These are phyloP conservation scores for Drosophila histrio DNA, from an alignment of 2,888 invertebrate species.

Conservation along the genomic window DNA sequence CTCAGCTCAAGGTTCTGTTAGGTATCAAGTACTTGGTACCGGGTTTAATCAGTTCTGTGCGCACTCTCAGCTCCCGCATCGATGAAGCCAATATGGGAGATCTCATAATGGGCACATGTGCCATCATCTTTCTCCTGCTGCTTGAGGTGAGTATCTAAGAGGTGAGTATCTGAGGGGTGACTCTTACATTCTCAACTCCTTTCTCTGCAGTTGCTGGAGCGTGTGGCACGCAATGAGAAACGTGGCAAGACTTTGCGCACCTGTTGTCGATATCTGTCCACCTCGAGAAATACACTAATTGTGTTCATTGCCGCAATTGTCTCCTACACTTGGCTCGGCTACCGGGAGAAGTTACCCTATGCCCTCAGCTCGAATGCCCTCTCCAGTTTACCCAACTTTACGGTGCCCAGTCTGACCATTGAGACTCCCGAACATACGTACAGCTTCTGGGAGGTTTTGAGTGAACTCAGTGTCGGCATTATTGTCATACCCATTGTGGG, in stretches of 20 bases:
- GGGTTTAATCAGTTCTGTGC: constrained; percentile 87
- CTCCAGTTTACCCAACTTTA: constrained; percentile 89
- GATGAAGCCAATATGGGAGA: constrained; percentile 87
- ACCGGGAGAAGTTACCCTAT: constrained; percentile 87
- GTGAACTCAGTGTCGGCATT: constrained; percentile 90
- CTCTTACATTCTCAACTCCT: neutral
- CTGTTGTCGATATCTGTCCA: constrained; percentile 88
- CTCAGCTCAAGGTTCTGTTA: constrained; percentile 91
- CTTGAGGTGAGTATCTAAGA: constrained; percentile 87
- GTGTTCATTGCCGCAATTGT: constrained; percentile 88
- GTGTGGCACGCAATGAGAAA: constrained; percentile 82
- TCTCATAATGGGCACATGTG: constrained; percentile 87
- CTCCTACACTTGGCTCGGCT: constrained; percentile 85
- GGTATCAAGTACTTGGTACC: constrained; percentile 90
- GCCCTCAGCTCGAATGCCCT: constrained; percentile 85
- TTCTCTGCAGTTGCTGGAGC: constrained; percentile 86
- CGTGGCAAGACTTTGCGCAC: constrained; percentile 84
- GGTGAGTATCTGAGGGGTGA: rapidly evolving
- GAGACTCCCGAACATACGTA: constrained; percentile 86
- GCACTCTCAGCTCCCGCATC: constrained; percentile 85
- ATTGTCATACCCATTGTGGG: constrained; percentile 93
- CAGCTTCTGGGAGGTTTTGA: constrained; percentile 88
- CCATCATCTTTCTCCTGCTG: constrained; percentile 88
- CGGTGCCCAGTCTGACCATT: constrained; percentile 87
- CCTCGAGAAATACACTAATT: constrained; percentile 91